A percentile compares a stretch with the other conserved stretches of the same genome.
phyloP scores from a whole-genome alignment of 1,140 invertebrate genomes.

The Bombus balteatus region DNA sequence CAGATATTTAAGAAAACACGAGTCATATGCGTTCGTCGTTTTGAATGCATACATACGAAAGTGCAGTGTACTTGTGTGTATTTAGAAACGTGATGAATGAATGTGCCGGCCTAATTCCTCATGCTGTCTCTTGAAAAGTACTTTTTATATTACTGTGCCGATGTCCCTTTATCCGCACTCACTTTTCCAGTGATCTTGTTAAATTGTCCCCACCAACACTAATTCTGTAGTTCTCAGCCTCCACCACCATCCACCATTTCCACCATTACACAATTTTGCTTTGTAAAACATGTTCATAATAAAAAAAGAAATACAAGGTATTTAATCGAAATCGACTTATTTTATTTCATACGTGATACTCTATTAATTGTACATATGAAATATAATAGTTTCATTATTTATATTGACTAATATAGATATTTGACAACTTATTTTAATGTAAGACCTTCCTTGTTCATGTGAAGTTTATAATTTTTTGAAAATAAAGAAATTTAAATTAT shows the following conservation, averaged over 20 bases:
- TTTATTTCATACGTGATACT: slow-evolving; percentile 6
- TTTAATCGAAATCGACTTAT: slow-evolving; percentile 56
- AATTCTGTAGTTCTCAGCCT: slow-evolving; percentile 63
- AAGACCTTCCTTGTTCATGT: too few species aligned
- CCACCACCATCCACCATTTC: slow-evolving; percentile 62
- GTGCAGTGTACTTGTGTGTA: slow-evolving; percentile 59
- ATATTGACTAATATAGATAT: too few species aligned
- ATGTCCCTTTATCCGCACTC: slow-evolving; percentile 66
- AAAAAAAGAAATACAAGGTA: slow-evolving; percentile 74
- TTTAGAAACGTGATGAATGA: slow-evolving; percentile 67
- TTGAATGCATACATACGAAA: slow-evolving; percentile 68
- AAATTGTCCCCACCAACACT: slow-evolving; percentile 55
- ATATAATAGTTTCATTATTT: too few species aligned
- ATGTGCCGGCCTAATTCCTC: slow-evolving; percentile 80
- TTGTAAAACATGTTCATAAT: slow-evolving; percentile 83
- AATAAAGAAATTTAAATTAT: too few species aligned
- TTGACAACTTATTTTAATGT: too few species aligned
- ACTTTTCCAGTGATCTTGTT: slow-evolving; percentile 58
- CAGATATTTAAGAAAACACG: background rate
- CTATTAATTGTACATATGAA: background rate
- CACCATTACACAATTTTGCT: slow-evolving; percentile 78
- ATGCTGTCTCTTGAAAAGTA: slow-evolving; percentile 80
- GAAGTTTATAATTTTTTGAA: too few species aligned
- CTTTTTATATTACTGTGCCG: slow-evolving; percentile 82
- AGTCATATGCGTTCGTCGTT: slow-evolving; percentile 35